Conservation (phyloP, 1,140 invertebrate genomes). For the Anagrus nilaparvatae region DNA sequence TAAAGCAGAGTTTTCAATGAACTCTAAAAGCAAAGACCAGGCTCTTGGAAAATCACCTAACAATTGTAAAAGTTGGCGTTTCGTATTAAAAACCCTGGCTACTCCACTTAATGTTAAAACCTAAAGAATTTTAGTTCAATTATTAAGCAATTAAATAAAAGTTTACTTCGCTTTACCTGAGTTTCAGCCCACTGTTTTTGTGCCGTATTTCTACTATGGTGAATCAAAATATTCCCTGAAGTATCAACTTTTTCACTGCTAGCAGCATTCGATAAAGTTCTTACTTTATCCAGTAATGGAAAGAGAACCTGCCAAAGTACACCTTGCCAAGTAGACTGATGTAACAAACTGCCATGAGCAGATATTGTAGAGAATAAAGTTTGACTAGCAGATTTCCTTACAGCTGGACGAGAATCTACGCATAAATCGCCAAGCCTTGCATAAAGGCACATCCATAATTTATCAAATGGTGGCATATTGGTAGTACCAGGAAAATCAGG, state of each 20-base stretch:
- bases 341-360: slow-evolving; percentile 83
- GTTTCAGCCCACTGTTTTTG: slow-evolving; percentile 99
- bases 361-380: slow-evolving; percentile 96
- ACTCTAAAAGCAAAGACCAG: slow-evolving; percentile 86
- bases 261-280: slow-evolving; percentile 79
- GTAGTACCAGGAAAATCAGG: slow-evolving; percentile 74
- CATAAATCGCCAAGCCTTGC: slow-evolving; percentile 83
- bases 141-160: slow-evolving; percentile 1
- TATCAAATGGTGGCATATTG: slow-evolving; percentile 83
- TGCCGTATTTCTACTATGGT: slow-evolving; percentile 96
- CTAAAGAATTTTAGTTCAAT: slow-evolving; percentile 24
- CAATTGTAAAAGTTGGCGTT: slow-evolving; percentile 71
- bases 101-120: slow-evolving; percentile 66
- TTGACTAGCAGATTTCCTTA: slow-evolving; percentile 96
- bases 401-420: slow-evolving; percentile 88
- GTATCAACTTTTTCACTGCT: slow-evolving; percentile 90
- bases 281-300: slow-evolving; percentile 87
- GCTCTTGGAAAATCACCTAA: slow-evolving; percentile 86
- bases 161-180: slow-evolving; percentile 47
- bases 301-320: slow-evolving; percentile 90
- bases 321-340: slow-evolving; percentile 82
- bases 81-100: slow-evolving; percentile 78
- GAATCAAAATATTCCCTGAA: slow-evolving; percentile 90
- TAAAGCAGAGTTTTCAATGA: slow-evolving; percentile 84
- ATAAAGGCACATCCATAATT: slow-evolving; percentile 93